phyloP scores from a whole-genome alignment of 2,113 vertebrate genomes.

The Festucalex cinctus region DNA sequence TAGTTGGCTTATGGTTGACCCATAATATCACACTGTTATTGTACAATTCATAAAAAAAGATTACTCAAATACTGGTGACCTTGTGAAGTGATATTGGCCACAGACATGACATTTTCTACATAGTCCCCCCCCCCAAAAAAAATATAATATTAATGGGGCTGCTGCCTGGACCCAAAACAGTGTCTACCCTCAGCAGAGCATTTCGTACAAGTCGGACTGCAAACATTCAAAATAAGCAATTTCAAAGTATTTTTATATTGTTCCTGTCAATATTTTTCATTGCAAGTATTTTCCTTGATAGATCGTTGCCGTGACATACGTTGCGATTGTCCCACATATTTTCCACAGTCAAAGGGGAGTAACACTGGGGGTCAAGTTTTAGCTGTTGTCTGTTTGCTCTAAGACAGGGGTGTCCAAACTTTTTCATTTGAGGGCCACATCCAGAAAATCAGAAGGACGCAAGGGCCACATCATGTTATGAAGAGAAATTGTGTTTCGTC shows the following conservation, averaged over 20 bases:
- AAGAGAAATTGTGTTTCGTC: too few relatives aligned
- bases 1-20: too few relatives aligned
- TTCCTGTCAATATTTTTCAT: background rate
- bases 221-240: background rate
- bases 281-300: background rate
- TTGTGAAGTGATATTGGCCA: conserved; percentile 1
- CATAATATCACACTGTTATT: background rate
- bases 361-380: conserved; percentile 12
- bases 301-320: background rate
- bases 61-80: background rate
- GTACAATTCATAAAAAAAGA: background rate
- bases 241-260: background rate
- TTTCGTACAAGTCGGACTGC: background rate
- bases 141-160: background rate
- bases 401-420: too few relatives aligned
- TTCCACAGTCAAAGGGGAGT: conserved; percentile 3
- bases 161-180: background rate
- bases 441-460: too few relatives aligned
- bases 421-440: too few relatives aligned
- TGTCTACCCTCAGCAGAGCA: background rate
- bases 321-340: background rate
- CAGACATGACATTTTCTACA: background rate
- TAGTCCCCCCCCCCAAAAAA: background rate
- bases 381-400: background rate
- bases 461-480: too few relatives aligned